Percentiles rank a stretch among this genome's conserved stretches.
Conservation (phyloP, 2,797 vertebrate species). For the Alca torda region DNA sequence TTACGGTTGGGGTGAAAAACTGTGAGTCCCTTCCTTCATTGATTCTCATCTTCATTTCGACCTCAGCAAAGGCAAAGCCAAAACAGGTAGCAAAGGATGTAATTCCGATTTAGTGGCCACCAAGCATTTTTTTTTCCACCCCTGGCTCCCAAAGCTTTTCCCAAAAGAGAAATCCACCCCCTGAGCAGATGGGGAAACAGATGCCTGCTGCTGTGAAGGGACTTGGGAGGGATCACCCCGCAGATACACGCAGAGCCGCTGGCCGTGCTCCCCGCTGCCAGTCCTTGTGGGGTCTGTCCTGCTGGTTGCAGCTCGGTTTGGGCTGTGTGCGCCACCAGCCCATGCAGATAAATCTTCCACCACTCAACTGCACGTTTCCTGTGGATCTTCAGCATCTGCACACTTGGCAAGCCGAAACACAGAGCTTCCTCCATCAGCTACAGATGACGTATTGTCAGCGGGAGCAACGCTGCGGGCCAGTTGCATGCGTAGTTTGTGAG, state of each 20-base stretch:
- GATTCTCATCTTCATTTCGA: neutral
- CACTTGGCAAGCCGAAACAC: neutral
- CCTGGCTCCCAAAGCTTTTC: neutral
- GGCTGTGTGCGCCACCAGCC: neutral
- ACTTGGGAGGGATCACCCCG: neutral
- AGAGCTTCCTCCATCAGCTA: neutral
- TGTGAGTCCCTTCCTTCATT: neutral
- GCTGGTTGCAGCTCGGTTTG: neutral
- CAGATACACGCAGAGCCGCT: rapidly evolving
- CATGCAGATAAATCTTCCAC: neutral
- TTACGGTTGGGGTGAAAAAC: neutral
- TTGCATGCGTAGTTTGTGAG: rapidly evolving
- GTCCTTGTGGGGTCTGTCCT: neutral
- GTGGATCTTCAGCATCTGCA: neutral
- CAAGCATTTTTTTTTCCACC: neutral
- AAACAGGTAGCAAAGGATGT: neutral
- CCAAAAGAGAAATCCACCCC: neutral
- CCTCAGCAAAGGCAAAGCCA: neutral
- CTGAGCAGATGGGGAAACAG: neutral
- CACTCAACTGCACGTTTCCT: neutral
- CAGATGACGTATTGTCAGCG: neutral
- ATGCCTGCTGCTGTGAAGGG: neutral
- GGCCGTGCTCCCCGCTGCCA: rapidly evolving
- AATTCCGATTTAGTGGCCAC: neutral
- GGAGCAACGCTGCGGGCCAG: neutral